Base-by-base conservation (phyloP, 1,140 invertebrate species). In the Berghia stephanieae region DNA sequence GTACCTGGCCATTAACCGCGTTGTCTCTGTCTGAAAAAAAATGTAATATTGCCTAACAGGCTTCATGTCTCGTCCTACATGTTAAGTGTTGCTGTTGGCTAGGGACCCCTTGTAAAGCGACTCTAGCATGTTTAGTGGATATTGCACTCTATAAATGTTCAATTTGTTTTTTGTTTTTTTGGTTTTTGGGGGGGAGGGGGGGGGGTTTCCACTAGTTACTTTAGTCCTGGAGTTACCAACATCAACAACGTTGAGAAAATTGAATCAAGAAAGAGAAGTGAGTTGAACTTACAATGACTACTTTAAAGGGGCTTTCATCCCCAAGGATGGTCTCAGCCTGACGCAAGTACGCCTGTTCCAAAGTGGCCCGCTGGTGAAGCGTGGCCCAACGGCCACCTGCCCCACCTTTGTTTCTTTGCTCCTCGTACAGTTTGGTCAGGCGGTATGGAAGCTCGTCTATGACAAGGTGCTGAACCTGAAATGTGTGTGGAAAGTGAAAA, bases 261-360 rank as follows among this genome's bases (percentile, higher is more conserved):
- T 6, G 27, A 67, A 67, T 13, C 5, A 46, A 31, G 31, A 16
- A 38, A 38, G 21, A 63, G 21, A 78, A 73, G 21, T 13, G 38
- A 31, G 31, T 16, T 36, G 16, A 27, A 69, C 86, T 84, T 84
- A 90, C 86, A 60, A 88, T 79, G 55, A 85, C 78, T 79, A 97
- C 93, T 90, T 96, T 97, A 85, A 95, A 96, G 88, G 95, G 96
- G 87, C 96, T 96, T 87, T 98, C 95, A 66, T 96, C 95, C 38
- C 92, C 91, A 78, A 96, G 91, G 21, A 92, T 87, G 80, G 92
- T 92, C 85, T 97, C 95, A 18, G 93, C 93, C 84, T 92, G 92
- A 55, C 89, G 92, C 88, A 96, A 94, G 90, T 97, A 98, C 60
- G 91, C 88, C 80, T 92, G 89, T 90, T 95, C 96, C 40, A 90